phyloP scores from a whole-genome alignment of 2,888 invertebrate genomes.

The Euclidia mi region DNA sequence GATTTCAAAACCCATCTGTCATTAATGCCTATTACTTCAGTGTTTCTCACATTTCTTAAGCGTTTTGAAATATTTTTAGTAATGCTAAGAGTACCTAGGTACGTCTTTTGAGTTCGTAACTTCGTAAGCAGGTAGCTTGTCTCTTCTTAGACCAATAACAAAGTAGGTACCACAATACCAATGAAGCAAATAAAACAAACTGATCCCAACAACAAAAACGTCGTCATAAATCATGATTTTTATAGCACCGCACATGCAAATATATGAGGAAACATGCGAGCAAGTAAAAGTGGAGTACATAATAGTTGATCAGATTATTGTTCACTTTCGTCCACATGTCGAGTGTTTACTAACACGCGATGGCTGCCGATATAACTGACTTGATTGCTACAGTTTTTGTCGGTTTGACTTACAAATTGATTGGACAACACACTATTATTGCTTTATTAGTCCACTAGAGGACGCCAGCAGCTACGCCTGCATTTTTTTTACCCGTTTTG shows the following conservation, averaged over 20 bases:
- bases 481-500: too few relatives aligned
- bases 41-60: slow-evolving; percentile 1
- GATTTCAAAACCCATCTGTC: too few relatives aligned
- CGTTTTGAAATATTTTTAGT: too few relatives aligned
- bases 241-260: slow-evolving; percentile 37
- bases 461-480: too few relatives aligned
- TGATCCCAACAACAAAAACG: too few relatives aligned
- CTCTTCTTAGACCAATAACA: too few relatives aligned
- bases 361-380: neutral
- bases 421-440: neutral
- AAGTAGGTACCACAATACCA: too few relatives aligned
- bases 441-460: too few relatives aligned
- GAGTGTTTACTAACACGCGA: slow-evolving; percentile 12
- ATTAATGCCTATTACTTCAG: too few relatives aligned
- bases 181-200: too few relatives aligned
- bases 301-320: slow-evolving; percentile 44
- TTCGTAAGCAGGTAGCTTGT: too few relatives aligned
- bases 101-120: too few relatives aligned
- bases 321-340: slow-evolving; percentile 51
- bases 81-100: neutral
- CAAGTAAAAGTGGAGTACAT: slow-evolving; percentile 47
- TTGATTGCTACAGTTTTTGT: slow-evolving; percentile 5
- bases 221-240: neutral
- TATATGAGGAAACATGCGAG: slow-evolving; percentile 34
- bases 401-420: neutral